Conservation (phyloP, 2,113 vertebrate species). For the Solea senegalensis region DNA sequence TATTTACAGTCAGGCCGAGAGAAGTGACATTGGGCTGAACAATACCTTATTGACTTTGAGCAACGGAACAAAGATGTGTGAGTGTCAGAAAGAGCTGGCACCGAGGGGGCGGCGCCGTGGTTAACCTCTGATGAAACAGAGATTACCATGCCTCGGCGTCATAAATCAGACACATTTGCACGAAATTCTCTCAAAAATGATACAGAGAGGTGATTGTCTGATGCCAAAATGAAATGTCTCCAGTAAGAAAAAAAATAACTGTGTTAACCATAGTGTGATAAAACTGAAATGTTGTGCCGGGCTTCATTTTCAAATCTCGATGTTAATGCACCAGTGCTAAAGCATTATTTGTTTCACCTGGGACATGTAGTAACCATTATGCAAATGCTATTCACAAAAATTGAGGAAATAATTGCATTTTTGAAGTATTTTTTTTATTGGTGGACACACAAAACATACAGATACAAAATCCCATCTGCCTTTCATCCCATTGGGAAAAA, state of each 20-base stretch:
- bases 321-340: too few relatives aligned
- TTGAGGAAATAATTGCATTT: background rate
- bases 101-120: conserved; percentile 11
- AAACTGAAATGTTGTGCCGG: too few relatives aligned
- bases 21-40: conserved; percentile 3
- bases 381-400: background rate
- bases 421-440: too few relatives aligned
- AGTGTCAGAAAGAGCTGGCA: background rate
- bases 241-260: background rate
- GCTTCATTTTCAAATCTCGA: too few relatives aligned
- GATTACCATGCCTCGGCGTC: background rate
- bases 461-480: too few relatives aligned
- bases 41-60: background rate
- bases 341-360: too few relatives aligned
- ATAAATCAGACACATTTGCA: background rate
- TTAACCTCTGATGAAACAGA: conserved; percentile 32
- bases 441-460: too few relatives aligned
- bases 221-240: background rate
- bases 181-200: too few relatives aligned
- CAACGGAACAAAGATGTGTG: background rate
- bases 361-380: background rate
- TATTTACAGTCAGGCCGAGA: conserved; percentile 17
- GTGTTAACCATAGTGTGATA: too few relatives aligned
- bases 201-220: too few relatives aligned
- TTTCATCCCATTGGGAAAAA: too few relatives aligned